Base-by-base conservation (phyloP, 2,888 invertebrate genomes). In the Griposia aprilina region DNA sequence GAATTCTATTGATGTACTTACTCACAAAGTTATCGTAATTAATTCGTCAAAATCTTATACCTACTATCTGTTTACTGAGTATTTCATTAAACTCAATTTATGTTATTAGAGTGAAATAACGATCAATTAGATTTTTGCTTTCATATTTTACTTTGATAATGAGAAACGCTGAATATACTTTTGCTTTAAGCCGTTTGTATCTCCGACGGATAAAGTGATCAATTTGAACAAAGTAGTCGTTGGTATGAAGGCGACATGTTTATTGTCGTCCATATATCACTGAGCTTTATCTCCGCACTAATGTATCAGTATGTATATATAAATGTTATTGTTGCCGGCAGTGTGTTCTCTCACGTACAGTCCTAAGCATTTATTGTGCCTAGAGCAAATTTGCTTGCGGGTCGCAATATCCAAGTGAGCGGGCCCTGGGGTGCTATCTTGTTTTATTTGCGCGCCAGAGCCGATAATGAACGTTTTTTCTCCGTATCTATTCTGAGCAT, bases 311-410 rank as follows among this genome's bases (percentile, higher is more conserved):
- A 88, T 89, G 90, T 90, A 90, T 89, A 87, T 88, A 90, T 89
- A 91, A 92, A 93, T 92, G 93, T 93, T 94, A 93, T 93, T 92
- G 91, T 92, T 90, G 91, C 87, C 88, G 86, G 82, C 84, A 81
- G 83, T 82, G 90, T 92, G 91, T 91, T 91, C 90, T 91, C 92
- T 89, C 94, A 94, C 94, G 94, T 93, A 93, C 92, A 92, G 88
- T 92, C 91, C 94, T 93, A 93, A 95, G 94, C 94, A 93, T 95
- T 95, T 96, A 96, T 96, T 95, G 95, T 93, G 95, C 93, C 95
- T 94, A 93, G 94, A 95, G 94, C 94, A 96, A 96, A 96, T 96
- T 96, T 96, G 95, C 95, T 96, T 95, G 95, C 90, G 95, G 94
- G 93, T 93, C 95, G 96, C 96, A 96, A 96, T 96, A 96, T 95